phyloP scores from a whole-genome alignment of 1,140 invertebrate genomes.

The Wasmannia auropunctata region DNA sequence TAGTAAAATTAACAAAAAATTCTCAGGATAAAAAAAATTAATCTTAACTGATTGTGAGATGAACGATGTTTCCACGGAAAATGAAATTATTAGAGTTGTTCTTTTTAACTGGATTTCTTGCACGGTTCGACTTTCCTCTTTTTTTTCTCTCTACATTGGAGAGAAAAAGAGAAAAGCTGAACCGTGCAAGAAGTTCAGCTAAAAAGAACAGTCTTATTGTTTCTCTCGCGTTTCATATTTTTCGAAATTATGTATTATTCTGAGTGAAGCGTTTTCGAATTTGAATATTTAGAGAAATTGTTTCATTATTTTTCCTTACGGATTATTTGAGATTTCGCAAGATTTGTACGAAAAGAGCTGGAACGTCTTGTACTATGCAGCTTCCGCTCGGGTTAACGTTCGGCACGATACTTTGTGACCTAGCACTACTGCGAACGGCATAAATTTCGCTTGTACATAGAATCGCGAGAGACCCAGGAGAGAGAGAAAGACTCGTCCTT shows the following conservation, averaged over 20 bases:
- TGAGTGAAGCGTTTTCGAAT: not conserved
- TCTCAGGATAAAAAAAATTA: not conserved
- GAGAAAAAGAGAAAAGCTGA: too few relatives aligned
- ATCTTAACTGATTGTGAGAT: too few relatives aligned
- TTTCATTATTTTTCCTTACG: not conserved
- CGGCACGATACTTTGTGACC: slow-evolving; percentile 14
- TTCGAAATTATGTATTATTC: not conserved
- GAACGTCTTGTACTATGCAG: not conserved
- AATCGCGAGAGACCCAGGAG: slow-evolving; percentile 2
- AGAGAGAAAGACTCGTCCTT: slow-evolving; percentile 8
- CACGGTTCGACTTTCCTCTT: too few relatives aligned
- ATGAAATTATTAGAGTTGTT: too few relatives aligned
- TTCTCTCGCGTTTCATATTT: not conserved
- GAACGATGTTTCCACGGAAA: too few relatives aligned
- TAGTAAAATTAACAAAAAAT: not conserved
- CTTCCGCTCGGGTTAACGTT: slow-evolving; percentile 23
- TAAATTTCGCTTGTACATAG: slow-evolving; percentile 29
- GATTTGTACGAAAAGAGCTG: not conserved
- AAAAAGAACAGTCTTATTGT: too few relatives aligned
- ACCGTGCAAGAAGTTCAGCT: too few relatives aligned
- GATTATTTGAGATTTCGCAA: not conserved
- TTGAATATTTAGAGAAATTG: not conserved
- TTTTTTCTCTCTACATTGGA: too few relatives aligned
- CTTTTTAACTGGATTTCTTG: too few relatives aligned
- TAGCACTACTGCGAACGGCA: not conserved